phyloP scores from a whole-genome alignment of 2,797 vertebrate genomes.

The Gymnopithys bicolor region DNA sequence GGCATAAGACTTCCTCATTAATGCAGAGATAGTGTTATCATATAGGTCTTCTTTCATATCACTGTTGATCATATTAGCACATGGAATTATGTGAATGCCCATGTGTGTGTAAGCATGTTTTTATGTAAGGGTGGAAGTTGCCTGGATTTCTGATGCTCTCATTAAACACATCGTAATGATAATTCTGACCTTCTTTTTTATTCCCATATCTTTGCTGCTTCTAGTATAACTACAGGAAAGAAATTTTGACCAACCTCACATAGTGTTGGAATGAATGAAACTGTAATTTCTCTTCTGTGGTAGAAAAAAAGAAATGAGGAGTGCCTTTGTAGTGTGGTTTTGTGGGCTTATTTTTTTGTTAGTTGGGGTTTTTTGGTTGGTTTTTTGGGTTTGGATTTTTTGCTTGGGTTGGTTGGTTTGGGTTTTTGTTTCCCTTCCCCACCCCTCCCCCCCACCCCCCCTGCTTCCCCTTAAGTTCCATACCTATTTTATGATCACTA shows the following conservation, averaged over 20 bases:
- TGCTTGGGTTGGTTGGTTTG: neutral
- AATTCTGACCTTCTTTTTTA: neutral
- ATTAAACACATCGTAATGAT: neutral
- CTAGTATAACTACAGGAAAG: neutral
- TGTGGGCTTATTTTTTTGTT: neutral
- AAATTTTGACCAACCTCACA: neutral
- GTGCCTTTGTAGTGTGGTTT: accelerated
- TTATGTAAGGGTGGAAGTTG: neutral
- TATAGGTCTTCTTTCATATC: neutral
- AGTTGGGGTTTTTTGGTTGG: neutral
- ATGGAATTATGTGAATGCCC: neutral
- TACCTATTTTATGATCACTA: neutral
- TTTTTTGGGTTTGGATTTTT: neutral
- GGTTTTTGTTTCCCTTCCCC: no score
- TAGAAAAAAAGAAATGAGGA: accelerated
- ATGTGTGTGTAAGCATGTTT: neutral
- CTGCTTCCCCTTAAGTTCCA: neutral
- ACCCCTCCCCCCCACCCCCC: no score
- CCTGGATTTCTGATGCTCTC: neutral
- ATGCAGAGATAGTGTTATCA: neutral
- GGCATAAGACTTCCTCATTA: neutral
- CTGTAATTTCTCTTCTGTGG: neutral
- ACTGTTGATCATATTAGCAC: neutral
- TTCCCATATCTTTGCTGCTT: neutral
- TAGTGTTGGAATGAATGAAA: neutral